phyloP scores from a whole-genome alignment of 2,113 vertebrate genomes.

The Pelodiscus sinensis region DNA sequence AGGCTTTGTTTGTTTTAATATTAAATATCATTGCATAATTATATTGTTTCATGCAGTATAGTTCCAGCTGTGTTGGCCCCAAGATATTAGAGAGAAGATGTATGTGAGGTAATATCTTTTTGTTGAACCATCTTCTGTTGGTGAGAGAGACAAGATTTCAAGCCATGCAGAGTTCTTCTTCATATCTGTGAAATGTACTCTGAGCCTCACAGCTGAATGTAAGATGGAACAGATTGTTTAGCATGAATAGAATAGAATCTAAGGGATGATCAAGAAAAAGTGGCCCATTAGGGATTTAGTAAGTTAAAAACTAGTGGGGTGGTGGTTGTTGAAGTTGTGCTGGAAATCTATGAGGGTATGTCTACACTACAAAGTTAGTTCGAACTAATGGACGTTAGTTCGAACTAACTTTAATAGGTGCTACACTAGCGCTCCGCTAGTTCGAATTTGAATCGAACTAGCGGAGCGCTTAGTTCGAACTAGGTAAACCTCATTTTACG shows the following conservation, averaged over 20 bases:
- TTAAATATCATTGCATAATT: not conserved
- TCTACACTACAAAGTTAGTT: too few species aligned
- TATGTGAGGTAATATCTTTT: not conserved
- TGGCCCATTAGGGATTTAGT: not conserved
- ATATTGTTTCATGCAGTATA: not conserved
- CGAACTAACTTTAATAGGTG: too few species aligned
- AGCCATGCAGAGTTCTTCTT: not conserved
- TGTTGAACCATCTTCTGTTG: not conserved
- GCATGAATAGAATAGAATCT: not conserved
- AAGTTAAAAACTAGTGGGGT: not conserved
- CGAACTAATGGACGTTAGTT: too few species aligned
- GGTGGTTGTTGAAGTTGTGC: not conserved
- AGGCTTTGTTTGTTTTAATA: not conserved
- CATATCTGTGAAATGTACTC: not conserved
- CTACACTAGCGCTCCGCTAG: too few species aligned
- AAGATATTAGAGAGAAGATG: not conserved
- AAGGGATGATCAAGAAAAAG: not conserved
- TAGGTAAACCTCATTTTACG: too few species aligned
- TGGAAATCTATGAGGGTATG: not conserved
- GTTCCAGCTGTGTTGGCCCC: not conserved
- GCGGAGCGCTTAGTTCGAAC: too few species aligned
- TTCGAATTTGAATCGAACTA: too few species aligned
- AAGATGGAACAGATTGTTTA: not conserved
- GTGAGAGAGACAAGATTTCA: not conserved
- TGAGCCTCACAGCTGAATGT: not conserved